Base-by-base conservation (phyloP, 2,888 invertebrate species). In the Dexiosoma caninum region DNA sequence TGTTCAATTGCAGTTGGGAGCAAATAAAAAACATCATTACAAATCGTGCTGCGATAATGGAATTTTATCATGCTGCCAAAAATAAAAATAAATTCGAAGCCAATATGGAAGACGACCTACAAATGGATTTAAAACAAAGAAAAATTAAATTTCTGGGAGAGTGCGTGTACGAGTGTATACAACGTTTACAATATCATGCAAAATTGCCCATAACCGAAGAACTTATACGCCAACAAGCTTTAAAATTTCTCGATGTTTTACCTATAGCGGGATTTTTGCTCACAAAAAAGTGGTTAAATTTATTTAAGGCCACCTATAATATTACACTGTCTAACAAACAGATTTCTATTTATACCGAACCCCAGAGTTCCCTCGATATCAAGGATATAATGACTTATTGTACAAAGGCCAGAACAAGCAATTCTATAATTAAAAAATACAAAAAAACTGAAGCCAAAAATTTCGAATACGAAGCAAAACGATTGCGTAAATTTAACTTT, bases 1-100 rank as follows among this genome's bases (percentile, higher is more conserved):
- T 86, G 81, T 89, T 89, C 72, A 87, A 88, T 53, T 89, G 89
- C 66, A 88, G 89, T 71, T 88, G 88, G 87, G 89, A 89, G 64
- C 89, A 89, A 83, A 88, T 89, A 62, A 89, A 88, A 70, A 89
- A 86, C 76, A 88, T 89, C 8, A 83, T 89, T 0, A 44, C 81
- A 3, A 88, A 89, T 76, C 85, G 89, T 2, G 86, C 86, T 2
- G 85, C 87, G 12, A 88, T 89, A 12, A 82, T 89, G 83, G 84
- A 87, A 32, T 89, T 88, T 74, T 86, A 89, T 49, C 83, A 86
- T 57, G 88, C 87, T 2, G 84, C 86, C 2, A 84, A 85, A 2
- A 83, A 81, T 27, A 51, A 53, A 32, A 30, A 12, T 2, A 83
- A 81, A 8, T 42, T 35, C 27, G 37, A 80, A 9, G 84, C 84